phyloP scores from a whole-genome alignment of 2,797 vertebrate genomes.

The Hafferia zeledoni region DNA sequence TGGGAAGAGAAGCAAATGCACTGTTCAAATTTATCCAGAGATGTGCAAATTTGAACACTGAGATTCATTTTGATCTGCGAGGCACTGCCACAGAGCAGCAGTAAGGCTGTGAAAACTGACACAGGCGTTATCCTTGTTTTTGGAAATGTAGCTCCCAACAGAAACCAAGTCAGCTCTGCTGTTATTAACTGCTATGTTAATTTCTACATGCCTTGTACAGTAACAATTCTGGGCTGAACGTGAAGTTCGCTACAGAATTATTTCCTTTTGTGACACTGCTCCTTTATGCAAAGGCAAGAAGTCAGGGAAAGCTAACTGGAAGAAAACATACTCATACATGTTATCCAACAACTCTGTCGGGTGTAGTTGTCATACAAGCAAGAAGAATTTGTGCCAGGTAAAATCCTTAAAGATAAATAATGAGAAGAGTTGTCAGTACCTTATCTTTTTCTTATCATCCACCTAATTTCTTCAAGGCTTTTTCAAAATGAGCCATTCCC shows the following conservation, averaged over 20 bases:
- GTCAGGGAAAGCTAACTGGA: background rate
- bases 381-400: background rate
- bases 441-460: background rate
- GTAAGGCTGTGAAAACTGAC: background rate
- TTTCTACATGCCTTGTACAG: background rate
- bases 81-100: background rate
- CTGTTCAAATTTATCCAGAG: background rate
- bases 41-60: background rate
- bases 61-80: background rate
- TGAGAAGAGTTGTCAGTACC: background rate
- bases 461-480: background rate
- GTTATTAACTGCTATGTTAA: background rate
- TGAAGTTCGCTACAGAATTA: background rate
- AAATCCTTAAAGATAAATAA: background rate
- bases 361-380: background rate
- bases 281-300: background rate
- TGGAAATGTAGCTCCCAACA: background rate
- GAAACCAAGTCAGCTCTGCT: background rate
- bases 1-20: background rate
- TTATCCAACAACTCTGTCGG: background rate
- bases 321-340: background rate
- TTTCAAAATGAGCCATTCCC: background rate
- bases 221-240: background rate
- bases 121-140: background rate
- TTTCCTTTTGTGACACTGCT: background rate